These are phyloP conservation scores for Epirrita christyi DNA, from an alignment of 2,888 invertebrate genomes.

Conservation along the genomic window DNA sequence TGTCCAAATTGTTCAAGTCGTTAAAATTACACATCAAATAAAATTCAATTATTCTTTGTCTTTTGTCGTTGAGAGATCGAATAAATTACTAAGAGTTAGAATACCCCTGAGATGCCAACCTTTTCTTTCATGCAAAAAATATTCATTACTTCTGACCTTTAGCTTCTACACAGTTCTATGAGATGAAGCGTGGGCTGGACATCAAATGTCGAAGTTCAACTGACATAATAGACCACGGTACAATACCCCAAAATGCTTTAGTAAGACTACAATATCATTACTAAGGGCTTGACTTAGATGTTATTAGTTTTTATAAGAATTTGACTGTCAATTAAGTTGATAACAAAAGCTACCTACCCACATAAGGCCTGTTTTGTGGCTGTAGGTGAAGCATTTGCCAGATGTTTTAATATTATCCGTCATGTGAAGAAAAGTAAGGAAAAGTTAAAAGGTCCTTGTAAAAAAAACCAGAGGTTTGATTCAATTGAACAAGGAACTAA, in stretches of 20 bases:
- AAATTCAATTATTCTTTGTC: conserved; percentile 20
- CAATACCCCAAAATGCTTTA: background rate
- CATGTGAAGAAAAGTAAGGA: too few relatives aligned
- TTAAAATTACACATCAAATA: background rate
- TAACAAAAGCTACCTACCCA: too few relatives aligned
- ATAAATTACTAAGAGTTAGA: conserved; percentile 16
- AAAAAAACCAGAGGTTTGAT: too few relatives aligned
- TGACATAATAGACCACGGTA: background rate
- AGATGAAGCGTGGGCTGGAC: conserved; percentile 8
- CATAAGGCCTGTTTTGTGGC: too few relatives aligned
- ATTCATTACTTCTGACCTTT: conserved; percentile 28
- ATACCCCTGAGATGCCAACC: conserved; percentile 7
- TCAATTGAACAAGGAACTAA: too few relatives aligned
- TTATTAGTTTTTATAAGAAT: too few relatives aligned
- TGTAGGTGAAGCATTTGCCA: too few relatives aligned
- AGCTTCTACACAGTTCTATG: conserved; percentile 6
- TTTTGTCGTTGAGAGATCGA: conserved; percentile 9
- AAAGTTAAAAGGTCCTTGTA: too few relatives aligned
- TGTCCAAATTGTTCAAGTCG: background rate
- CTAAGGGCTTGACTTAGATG: too few relatives aligned
- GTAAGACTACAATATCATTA: too few relatives aligned
- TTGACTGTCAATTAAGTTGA: too few relatives aligned
- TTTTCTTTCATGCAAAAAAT: conserved; percentile 6
- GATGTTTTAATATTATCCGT: too few relatives aligned
- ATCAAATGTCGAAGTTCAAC: conserved; percentile 14